phyloP scores from a whole-genome alignment of 1,140 invertebrate genomes.

The Mycetomoellerius zeteki region DNA sequence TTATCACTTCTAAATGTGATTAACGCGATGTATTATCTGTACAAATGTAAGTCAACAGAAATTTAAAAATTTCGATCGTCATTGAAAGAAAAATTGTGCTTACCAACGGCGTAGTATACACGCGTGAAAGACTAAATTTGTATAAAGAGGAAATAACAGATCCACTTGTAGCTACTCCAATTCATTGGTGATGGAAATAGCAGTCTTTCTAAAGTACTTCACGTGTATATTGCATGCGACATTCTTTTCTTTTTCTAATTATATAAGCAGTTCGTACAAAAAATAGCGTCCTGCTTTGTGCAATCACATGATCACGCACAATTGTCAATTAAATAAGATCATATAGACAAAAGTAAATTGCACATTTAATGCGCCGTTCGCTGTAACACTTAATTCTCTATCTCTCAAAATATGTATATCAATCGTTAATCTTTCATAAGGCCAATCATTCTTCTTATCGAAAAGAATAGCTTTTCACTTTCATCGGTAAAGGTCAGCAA shows the following conservation, averaged over 20 bases:
- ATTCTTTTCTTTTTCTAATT: slow-evolving; percentile 26
- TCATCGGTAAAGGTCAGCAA: not conserved
- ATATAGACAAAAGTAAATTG: not conserved
- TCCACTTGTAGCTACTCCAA: not conserved
- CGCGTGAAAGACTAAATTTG: slow-evolving; percentile 7
- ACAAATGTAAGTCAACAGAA: slow-evolving; percentile 27
- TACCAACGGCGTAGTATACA: not conserved
- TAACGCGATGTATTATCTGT: slow-evolving; percentile 10
- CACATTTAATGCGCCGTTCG: slow-evolving; percentile 32
- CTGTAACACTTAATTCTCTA: slow-evolving; percentile 31
- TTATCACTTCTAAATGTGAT: slow-evolving; percentile 23
- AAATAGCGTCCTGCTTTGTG: slow-evolving; percentile 50
- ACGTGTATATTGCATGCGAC: slow-evolving; percentile 10
- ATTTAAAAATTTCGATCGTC: not conserved
- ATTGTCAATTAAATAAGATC: slow-evolving; percentile 22
- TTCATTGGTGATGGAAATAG: slow-evolving; percentile 15
- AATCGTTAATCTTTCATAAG: slow-evolving; percentile 27
- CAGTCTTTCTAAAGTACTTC: slow-evolving; percentile 44
- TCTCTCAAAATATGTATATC: slow-evolving; percentile 3
- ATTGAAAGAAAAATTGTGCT: slow-evolving; percentile 15
- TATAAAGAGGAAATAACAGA: slow-evolving; percentile 29
- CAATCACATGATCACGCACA: slow-evolving; percentile 52
- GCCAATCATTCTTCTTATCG: slow-evolving; percentile 20
- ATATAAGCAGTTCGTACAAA: slow-evolving; percentile 52
- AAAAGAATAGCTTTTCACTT: not conserved